Evolutionary conservation across 2,113 vertebrate genomes (phyloP), one percentile per base, ranked within the genome.

Genomic region (Serilophus lunatus): DNA sequence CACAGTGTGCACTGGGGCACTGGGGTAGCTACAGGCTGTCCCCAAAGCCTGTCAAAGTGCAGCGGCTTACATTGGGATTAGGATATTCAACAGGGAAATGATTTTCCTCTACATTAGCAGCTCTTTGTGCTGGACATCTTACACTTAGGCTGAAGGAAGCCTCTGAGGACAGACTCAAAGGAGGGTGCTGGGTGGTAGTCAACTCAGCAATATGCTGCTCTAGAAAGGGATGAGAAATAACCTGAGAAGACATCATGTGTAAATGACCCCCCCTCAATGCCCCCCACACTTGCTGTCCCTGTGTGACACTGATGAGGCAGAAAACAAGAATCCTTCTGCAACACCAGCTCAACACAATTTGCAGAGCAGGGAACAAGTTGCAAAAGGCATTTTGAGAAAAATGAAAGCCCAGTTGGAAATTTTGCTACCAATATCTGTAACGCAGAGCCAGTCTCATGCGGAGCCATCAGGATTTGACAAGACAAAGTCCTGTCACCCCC

Each of bases 271-370:
- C 12, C 5, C 3, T 23, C 33, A 57, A 2, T 35, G 50, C 2
- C 45, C 44, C 38, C 16, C 10, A 7, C 0, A 0, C 33, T 77
- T 0, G 0, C 54, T 70, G 29, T 64, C 17, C 38, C 70, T 42
- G 7, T 0, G 0, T 0, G 2, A 28, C 24, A 22, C 14, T 3
- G 1, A 35, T 49, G 56, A 36, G 44, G 9, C 2, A 26, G 38
- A n/a, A 97, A 47, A 60, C 0, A 0, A 47, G 26, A 29, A 13
- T 90, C 71, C 22, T 25, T 49, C 35, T 4, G 6, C 59, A 77
- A 60, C 35, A 87, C 53, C 53, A 45, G 65, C 50, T 51, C 4
- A 0, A 40, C 47, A 26, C 51, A 22, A 25, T 38, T 60, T 25
- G 2, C 68, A 56, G 82, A 76, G 82, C 9, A 3, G 68, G n/a